A percentile compares a stretch with the other conserved stretches of the same genome.
Conservation (phyloP, 2,113 vertebrate genomes). For the Marmota flaviventris region DNA sequence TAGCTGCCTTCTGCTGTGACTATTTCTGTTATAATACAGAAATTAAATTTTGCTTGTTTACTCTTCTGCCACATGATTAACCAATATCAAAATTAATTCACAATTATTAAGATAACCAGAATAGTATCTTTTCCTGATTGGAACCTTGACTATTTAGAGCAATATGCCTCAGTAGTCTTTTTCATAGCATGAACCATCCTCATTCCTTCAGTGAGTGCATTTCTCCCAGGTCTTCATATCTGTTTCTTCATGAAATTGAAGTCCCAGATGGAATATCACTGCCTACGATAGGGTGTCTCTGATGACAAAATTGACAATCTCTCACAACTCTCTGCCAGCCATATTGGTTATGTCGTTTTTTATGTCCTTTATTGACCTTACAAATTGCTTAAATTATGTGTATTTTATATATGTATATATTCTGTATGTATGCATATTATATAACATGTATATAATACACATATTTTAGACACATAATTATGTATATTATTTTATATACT, state of each 20-base stretch:
- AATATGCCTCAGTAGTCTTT: not conserved
- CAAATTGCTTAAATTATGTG: not conserved
- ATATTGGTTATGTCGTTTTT: not conserved
- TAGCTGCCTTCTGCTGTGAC: not conserved
- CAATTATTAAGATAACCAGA: not conserved
- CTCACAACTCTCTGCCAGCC: not conserved
- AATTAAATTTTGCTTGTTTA: not conserved
- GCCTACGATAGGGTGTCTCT: not conserved
- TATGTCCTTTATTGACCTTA: not conserved
- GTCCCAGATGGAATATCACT: not conserved
- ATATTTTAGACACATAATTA: too few species aligned
- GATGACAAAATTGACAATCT: not conserved
- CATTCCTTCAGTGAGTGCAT: not conserved
- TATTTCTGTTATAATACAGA: not conserved
- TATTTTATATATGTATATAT: not conserved
- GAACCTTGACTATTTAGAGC: not conserved
- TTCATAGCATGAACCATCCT: not conserved
- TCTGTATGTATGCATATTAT: not conserved
- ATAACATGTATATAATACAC: too few species aligned
- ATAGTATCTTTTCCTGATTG: not conserved
- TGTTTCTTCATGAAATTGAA: not conserved
- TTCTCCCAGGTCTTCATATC: not conserved
- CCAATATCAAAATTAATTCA: not conserved
- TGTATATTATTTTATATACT: not conserved
- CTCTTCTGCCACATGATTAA: not conserved